Conservation (phyloP, 2,888 invertebrate species). For the Cheilosia vulpina region DNA sequence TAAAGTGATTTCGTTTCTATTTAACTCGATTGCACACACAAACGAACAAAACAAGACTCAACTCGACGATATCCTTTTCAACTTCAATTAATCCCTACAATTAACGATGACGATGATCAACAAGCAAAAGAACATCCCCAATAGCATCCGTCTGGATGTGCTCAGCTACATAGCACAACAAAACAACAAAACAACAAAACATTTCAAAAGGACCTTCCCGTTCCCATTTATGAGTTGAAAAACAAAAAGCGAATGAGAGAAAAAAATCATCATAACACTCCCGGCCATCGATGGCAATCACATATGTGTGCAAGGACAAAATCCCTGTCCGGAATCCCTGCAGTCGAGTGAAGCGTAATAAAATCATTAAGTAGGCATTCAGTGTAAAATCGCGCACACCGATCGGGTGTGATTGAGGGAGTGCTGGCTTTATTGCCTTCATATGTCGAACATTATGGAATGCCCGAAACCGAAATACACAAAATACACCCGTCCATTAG, state of each 20-base stretch:
- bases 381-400: conserved; percentile 65
- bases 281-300: conserved; percentile 49
- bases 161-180: conserved; percentile 20
- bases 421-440: conserved; percentile 66
- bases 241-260: conserved; percentile 8
- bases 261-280: conserved; percentile 30
- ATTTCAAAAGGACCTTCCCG: conserved; percentile 27
- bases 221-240: conserved; percentile 9
- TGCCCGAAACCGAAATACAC: conserved; percentile 37
- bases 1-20: conserved; percentile 8
- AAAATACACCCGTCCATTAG: conserved; percentile 47
- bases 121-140: conserved; percentile 74
- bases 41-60: background rate
- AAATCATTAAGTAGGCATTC: conserved; percentile 74
- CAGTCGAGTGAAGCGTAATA: conserved; percentile 72
- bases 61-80: conserved; percentile 51
- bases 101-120: conserved; percentile 63
- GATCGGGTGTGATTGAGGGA: conserved; percentile 71
- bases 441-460: conserved; percentile 61
- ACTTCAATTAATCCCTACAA: conserved; percentile 62
- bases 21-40: background rate
- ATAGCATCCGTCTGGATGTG: background rate
- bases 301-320: conserved; percentile 62
- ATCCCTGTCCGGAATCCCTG: conserved; percentile 2
- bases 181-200: background rate